Conservation (phyloP, 2,797 vertebrate species). For the Silurus lanzhouensis region DNA sequence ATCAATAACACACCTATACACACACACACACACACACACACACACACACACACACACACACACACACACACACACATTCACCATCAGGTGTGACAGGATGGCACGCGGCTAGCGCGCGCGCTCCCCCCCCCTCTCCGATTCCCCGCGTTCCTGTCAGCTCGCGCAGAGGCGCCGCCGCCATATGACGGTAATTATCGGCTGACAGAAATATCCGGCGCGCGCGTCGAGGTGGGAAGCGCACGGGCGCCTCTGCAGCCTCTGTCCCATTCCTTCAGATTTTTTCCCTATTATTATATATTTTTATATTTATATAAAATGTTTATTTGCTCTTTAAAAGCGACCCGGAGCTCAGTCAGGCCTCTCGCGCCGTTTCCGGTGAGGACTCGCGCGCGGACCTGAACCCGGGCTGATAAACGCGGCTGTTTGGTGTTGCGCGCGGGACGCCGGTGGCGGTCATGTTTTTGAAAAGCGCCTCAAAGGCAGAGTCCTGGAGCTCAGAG, state of each 20-base stretch:
- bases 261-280: constrained; percentile 87
- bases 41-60: background rate
- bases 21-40: background rate
- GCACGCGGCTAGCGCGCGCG: constrained; percentile 70
- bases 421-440: constrained; percentile 62
- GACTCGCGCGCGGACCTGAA: constrained; percentile 68
- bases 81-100: constrained; percentile 77
- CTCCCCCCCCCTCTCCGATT: constrained; percentile 45
- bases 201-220: constrained; percentile 92
- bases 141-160: constrained; percentile 78
- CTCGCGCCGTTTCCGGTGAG: constrained; percentile 58
- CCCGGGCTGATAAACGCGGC: constrained; percentile 70
- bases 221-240: constrained; percentile 91
- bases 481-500: constrained; percentile 24
- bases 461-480: constrained; percentile 21
- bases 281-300: background rate
- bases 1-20: background rate
- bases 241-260: constrained; percentile 75
- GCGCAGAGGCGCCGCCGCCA: constrained; percentile 83
- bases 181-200: constrained; percentile 96
- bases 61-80: constrained; percentile 54
- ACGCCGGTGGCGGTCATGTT: constrained; percentile 61
- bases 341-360: constrained; percentile 80
- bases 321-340: constrained; percentile 77
- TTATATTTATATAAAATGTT: background rate